Evolutionary conservation across 35 echinoderm and acorn worm species (phyloP).

Genomic region (Diadema setosum): DNA sequence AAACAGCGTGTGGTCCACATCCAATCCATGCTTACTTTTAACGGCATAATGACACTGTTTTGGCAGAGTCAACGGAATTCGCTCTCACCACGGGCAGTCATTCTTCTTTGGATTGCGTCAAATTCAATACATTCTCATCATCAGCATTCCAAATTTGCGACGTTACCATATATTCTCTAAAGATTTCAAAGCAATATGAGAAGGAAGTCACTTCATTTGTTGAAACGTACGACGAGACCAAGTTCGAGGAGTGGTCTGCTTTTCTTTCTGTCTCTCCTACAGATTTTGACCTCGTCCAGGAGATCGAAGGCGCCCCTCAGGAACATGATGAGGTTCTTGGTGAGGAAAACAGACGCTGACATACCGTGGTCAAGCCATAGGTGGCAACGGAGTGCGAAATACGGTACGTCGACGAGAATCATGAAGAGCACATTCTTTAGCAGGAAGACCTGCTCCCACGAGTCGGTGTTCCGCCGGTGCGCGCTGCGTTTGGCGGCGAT

Average conservation of each 20-base stretch:
- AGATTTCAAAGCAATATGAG: not conserved
- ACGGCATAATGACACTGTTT: no score
- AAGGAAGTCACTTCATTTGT: not conserved
- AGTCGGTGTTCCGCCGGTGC: not conserved
- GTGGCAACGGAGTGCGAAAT: slow-evolving; percentile 77
- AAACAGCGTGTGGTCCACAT: no score
- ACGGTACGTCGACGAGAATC: slow-evolving; percentile 67
- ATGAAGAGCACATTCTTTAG: slow-evolving; percentile 66
- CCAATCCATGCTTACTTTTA: no score
- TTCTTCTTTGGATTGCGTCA: no score
- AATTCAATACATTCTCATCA: no score
- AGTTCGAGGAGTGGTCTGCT: slow-evolving; percentile 57
- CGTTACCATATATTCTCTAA: not conserved
- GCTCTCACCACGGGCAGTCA: no score
- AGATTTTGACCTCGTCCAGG: slow-evolving; percentile 47
- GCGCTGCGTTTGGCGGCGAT: slow-evolving; percentile 33
- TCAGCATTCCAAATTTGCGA: no score
- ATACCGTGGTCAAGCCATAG: slow-evolving; percentile 59
- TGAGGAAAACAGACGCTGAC: slow-evolving; percentile 69
- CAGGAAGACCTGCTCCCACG: slow-evolving; percentile 52
- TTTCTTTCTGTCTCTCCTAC: slow-evolving; percentile 32
- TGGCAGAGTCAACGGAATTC: no score
- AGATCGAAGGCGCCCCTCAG: slow-evolving; percentile 66
- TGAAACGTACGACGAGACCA: slow-evolving; percentile 64
- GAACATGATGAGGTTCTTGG: slow-evolving; percentile 85